Evolutionary conservation across 2,113 vertebrate genomes (phyloP).

Genomic region (Megalops atlanticus): DNA sequence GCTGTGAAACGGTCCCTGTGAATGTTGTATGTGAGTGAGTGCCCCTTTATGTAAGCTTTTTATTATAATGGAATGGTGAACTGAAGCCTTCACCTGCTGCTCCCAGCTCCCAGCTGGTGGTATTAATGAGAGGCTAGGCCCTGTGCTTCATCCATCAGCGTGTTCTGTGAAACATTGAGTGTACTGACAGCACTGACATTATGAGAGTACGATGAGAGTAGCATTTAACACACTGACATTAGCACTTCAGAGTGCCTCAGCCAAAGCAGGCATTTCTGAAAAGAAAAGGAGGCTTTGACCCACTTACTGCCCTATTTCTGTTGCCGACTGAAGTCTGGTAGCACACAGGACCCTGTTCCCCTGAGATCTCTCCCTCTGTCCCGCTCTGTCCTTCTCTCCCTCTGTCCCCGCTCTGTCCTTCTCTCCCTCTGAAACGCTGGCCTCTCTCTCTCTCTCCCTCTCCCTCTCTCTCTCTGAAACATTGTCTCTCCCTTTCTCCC

Average conservation of each 20-base stretch:
- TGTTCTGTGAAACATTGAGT: too few species aligned
- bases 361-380: neutral
- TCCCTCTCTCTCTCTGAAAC: neutral
- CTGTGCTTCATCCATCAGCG: too few species aligned
- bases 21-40: neutral
- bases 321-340: neutral
- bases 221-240: neutral
- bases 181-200: too few species aligned
- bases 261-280: too few species aligned
- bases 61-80: neutral
- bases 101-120: neutral
- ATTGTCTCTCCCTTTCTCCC: neutral
- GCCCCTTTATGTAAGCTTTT: neutral
- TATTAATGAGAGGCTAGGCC: neutral
- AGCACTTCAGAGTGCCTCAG: too few species aligned
- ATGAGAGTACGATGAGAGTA: too few species aligned
- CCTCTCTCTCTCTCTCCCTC: conserved; percentile 17
- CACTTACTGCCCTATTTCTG: neutral
- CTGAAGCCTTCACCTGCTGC: neutral
- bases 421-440: conserved; percentile 1
- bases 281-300: neutral
- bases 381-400: neutral
- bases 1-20: too few species aligned
- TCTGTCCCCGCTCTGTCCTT: too few species aligned
- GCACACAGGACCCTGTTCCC: too few species aligned